Percentiles rank a stretch among this genome's conserved stretches.
Evolutionary conservation across 2,797 vertebrate species (phyloP).

Genomic region (Pteronotus mesoamericanus): DNA sequence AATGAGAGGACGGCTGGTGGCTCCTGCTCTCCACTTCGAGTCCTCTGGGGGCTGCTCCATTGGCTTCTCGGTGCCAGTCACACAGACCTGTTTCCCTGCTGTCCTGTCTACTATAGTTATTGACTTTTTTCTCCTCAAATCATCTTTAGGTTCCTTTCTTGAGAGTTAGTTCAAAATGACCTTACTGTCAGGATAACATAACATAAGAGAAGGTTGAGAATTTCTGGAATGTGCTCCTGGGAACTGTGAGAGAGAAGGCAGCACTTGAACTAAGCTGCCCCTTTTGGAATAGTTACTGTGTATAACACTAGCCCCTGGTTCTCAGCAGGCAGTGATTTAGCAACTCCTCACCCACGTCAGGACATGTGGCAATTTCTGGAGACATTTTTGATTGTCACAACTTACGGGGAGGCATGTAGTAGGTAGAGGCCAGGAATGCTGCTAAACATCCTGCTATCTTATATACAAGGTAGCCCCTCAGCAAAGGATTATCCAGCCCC

Average conservation of each 20-base stretch:
- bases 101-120: neutral
- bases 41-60: neutral
- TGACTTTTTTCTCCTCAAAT: neutral
- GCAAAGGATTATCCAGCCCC: neutral
- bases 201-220: neutral
- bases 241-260: slow-evolving; percentile 41
- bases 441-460: neutral
- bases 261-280: neutral
- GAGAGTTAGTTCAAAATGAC: neutral
- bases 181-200: neutral
- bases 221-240: slow-evolving; percentile 37
- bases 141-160: neutral
- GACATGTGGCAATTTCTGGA: neutral
- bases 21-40: neutral
- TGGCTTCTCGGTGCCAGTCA: rapidly evolving
- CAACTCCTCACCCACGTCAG: neutral
- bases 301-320: neutral
- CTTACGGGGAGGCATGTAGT: neutral
- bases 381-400: neutral
- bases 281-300: slow-evolving; percentile 48
- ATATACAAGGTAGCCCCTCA: too few species aligned
- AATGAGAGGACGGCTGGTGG: neutral
- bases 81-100: neutral
- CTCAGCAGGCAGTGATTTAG: neutral
- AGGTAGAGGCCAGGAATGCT: neutral